Conservation (phyloP, 2,888 invertebrate genomes). For the Copidosoma aretas region DNA sequence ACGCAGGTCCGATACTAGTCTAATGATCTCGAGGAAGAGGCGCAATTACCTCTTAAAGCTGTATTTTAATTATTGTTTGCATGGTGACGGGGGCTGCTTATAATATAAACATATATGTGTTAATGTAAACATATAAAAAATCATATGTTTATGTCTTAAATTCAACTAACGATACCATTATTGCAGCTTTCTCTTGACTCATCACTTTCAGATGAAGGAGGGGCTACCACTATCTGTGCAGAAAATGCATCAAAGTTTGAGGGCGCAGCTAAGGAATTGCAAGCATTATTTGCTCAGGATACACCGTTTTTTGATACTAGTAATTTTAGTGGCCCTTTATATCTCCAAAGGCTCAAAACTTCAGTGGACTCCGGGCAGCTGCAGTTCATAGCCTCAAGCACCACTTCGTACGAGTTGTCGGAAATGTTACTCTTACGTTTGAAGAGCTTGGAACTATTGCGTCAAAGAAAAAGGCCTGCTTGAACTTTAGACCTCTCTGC, state of each 20-base stretch:
- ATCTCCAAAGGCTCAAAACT: slow-evolving; percentile 4
- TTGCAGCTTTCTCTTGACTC: slow-evolving; percentile 45
- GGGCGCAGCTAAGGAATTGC: slow-evolving; percentile 35
- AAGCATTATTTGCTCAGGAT: background rate
- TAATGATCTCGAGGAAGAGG: slow-evolving; percentile 39
- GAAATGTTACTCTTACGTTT: too few species aligned
- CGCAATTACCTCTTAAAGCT: slow-evolving; percentile 40
- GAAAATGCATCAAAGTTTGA: slow-evolving; percentile 51
- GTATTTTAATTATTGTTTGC: slow-evolving; percentile 47
- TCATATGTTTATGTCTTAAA: too few species aligned
- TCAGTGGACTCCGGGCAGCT: too few species aligned
- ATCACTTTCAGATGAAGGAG: slow-evolving; percentile 44
- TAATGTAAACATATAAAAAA: too few species aligned
- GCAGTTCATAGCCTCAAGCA: too few species aligned
- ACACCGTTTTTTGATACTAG: background rate
- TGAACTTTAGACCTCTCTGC: too few species aligned
- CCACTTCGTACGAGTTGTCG: too few species aligned
- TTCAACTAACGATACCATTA: too few species aligned
- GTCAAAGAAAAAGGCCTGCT: too few species aligned
- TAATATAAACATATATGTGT: too few species aligned
- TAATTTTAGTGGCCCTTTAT: slow-evolving; percentile 2
- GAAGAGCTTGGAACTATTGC: too few species aligned
- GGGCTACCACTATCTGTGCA: slow-evolving; percentile 37
- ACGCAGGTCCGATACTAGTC: slow-evolving; percentile 43
- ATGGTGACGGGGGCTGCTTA: slow-evolving; percentile 44